These are phyloP conservation scores for Tupaia tana DNA, from an alignment of 2,113 vertebrate species.

Conservation along the genomic window DNA sequence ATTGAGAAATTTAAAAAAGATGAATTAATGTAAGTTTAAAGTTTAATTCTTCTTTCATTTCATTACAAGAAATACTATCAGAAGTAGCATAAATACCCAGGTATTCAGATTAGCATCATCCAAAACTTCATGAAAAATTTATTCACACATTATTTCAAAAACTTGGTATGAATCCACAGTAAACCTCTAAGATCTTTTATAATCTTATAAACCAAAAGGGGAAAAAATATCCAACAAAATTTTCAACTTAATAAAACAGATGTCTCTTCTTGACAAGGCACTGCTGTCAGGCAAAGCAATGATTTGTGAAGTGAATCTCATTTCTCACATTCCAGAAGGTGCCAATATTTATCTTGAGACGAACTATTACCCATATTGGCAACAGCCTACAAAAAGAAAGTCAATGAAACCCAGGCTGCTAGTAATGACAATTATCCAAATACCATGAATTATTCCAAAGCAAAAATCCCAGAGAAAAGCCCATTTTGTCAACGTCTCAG, in stretches of 20 bases:
- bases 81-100: slow-evolving; percentile 17
- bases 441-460: slow-evolving; percentile 36
- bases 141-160: slow-evolving; percentile 58
- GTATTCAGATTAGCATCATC: slow-evolving; percentile 36
- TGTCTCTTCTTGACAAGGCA: slow-evolving; percentile 18
- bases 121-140: slow-evolving; percentile 2
- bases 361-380: slow-evolving; percentile 24
- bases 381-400: slow-evolving; percentile 61
- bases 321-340: slow-evolving; percentile 52
- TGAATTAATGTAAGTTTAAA: slow-evolving; percentile 31
- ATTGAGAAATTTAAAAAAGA: neutral
- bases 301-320: neutral
- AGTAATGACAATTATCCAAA: slow-evolving; percentile 56
- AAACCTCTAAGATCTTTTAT: slow-evolving; percentile 44
- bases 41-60: neutral
- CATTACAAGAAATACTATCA: slow-evolving; percentile 7
- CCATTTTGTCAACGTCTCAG: neutral
- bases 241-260: slow-evolving; percentile 62
- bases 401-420: slow-evolving; percentile 20
- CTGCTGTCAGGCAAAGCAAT: slow-evolving; percentile 54
- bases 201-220: slow-evolving; percentile 41
- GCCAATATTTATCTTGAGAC: slow-evolving; percentile 55
- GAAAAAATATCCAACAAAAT: slow-evolving; percentile 36
- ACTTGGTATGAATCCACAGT: slow-evolving; percentile 15
- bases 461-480: slow-evolving; percentile 2